Base-by-base conservation (phyloP, 2,797 vertebrate species). In the Gymnopithys bicolor region DNA sequence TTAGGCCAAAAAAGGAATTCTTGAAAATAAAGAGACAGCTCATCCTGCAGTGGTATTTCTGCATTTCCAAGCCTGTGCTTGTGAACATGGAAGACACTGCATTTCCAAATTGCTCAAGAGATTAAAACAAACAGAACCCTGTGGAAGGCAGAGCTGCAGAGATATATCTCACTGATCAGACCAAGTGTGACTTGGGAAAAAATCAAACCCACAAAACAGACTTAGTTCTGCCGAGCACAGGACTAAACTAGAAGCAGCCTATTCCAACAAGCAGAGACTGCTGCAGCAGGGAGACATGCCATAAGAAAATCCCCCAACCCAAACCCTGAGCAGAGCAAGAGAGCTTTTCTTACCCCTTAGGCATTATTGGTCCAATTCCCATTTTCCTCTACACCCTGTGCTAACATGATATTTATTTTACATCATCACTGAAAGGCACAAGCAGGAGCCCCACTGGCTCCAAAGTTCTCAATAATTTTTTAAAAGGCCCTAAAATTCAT, bases 401-500 rank as follows among this genome's bases (percentile, higher is more conserved):
- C 56, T 75, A 93, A 84, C 46, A 43, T 51, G 53, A 90, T 64
- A 71, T 90, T 88, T 79, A 76, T 70, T 95, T 94, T 45, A 96
- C 83, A 80, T 51, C 41, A 82, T 58, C 75, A 87, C 53, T 68
- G 12, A 66, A 90, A 93, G 53, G 75, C 66, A 93, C 46, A 91
- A 89, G 49, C 64, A 93, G 71, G 67, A 96, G 63, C 19, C 79
- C 52, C 68, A 62, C 74, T 84, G 91, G 84, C 94, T 94, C 93
- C 80, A 45, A 90, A 87, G 27, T 53, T 76, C 67, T 77, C 89
- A 82, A 58, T 93, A 96, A 63, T 82, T 94, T 96, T 95, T 95
- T 90, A 23, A 96, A 93, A 94, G 93, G 60, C 80, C 70, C 85
- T 90, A 89, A 96, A 96, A 93, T 84, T 84, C 83, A 82, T 94